Percentiles rank a stretch among this genome's conserved stretches.
These are phyloP conservation scores for Platichthys stellatus DNA, from an alignment of 2,113 vertebrate genomes.

Conservation along the genomic window DNA sequence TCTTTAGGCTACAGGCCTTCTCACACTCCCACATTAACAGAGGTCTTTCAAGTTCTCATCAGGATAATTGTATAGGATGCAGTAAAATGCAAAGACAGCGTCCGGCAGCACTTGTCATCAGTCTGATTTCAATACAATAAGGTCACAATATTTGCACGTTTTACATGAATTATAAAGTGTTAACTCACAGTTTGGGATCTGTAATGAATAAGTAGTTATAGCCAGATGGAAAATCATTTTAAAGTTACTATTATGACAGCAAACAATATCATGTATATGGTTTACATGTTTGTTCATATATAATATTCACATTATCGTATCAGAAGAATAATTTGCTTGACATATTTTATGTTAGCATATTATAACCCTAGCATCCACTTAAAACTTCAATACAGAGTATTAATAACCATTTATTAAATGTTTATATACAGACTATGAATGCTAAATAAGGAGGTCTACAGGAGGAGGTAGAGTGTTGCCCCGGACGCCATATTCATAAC, in stretches of 20 bases:
- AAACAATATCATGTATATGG: no score
- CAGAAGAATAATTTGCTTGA: no score
- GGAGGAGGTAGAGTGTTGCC: no score
- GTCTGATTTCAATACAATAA: slow-evolving; percentile 20
- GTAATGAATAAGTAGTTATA: neutral
- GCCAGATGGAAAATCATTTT: neutral
- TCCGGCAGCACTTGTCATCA: slow-evolving; percentile 40
- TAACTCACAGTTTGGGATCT: neutral
- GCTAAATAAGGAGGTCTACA: no score
- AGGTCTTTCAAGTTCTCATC: slow-evolving; percentile 87
- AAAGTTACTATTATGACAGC: neutral
- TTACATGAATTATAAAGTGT: neutral
- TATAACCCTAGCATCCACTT: no score
- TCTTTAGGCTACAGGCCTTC: slow-evolving; percentile 72
- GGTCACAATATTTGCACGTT: neutral
- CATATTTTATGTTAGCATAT: no score
- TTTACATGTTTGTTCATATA: no score
- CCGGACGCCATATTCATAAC: neutral
- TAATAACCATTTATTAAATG: no score
- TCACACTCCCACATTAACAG: slow-evolving; percentile 89
- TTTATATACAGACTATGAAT: no score
- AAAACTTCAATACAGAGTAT: no score
- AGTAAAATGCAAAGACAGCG: slow-evolving; percentile 41
- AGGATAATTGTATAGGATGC: slow-evolving; percentile 65
- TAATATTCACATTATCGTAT: no score